These are phyloP conservation scores for Bostrychus sinensis DNA, from an alignment of 2,113 vertebrate genomes.

Conservation along the genomic window DNA sequence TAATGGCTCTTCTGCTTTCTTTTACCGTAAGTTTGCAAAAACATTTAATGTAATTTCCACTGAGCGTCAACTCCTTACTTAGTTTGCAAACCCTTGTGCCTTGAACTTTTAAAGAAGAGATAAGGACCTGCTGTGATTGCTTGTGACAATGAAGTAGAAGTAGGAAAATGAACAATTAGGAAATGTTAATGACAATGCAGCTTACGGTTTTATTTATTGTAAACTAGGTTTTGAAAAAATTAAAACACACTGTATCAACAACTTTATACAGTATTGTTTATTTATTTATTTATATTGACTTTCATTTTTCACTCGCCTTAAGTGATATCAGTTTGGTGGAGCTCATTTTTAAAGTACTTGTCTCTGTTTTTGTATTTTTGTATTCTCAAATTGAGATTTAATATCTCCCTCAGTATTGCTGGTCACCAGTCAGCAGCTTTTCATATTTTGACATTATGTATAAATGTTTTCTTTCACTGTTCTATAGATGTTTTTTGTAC, in stretches of 20 bases:
- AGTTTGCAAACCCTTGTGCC: conserved; percentile 76
- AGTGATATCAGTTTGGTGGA: conserved; percentile 36
- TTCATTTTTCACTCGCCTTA: conserved; percentile 55
- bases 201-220: conserved; percentile 26
- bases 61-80: conserved; percentile 61
- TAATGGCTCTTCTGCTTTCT: conserved; percentile 42
- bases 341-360: conserved; percentile 61
- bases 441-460: conserved; percentile 27
- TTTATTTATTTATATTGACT: conserved; percentile 52
- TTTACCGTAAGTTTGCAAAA: conserved; percentile 66
- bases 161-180: not conserved
- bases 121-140: conserved; percentile 30
- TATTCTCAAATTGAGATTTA: conserved; percentile 40
- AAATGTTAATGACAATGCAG: conserved; percentile 1
- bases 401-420: conserved; percentile 45
- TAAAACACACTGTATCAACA: conserved; percentile 23
- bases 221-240: conserved; percentile 4
- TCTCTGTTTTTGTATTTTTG: conserved; percentile 58
- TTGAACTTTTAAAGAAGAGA: conserved; percentile 59
- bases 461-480: conserved; percentile 44
- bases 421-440: conserved; percentile 31
- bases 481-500: conserved; percentile 48
- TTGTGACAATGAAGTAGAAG: conserved; percentile 11
- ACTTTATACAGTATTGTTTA: conserved; percentile 21
- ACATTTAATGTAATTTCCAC: conserved; percentile 54